phyloP scores from a whole-genome alignment of 1,140 invertebrate species.

The Pinna nobilis region DNA sequence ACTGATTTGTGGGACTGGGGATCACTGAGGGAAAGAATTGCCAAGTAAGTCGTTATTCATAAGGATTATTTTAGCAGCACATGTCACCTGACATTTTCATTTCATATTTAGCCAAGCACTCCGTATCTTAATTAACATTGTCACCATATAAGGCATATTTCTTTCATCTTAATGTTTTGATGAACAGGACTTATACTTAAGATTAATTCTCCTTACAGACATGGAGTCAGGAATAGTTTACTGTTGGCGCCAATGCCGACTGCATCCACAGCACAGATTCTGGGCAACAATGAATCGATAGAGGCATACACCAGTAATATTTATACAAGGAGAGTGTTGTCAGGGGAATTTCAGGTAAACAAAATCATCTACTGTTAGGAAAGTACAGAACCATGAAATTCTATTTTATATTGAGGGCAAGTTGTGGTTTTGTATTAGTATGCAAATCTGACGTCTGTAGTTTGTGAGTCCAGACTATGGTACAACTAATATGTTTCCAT shows the following conservation, averaged over 20 bases:
- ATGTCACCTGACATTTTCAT: too few relatives aligned
- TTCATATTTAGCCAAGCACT: too few relatives aligned
- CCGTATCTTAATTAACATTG: too few relatives aligned
- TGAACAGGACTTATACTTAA: too few relatives aligned
- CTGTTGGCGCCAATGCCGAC: slow-evolving; percentile 99
- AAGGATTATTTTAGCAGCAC: neutral
- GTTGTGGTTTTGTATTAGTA: too few relatives aligned
- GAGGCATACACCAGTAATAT: neutral
- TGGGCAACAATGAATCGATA: slow-evolving; percentile 79
- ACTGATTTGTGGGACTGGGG: slow-evolving; percentile 85
- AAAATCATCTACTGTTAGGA: too few relatives aligned
- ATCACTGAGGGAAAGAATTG: slow-evolving; percentile 89
- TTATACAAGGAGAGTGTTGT: slow-evolving; percentile 71
- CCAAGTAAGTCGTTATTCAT: slow-evolving; percentile 75
- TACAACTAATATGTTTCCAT: too few relatives aligned
- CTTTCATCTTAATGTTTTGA: neutral
- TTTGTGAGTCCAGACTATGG: too few relatives aligned
- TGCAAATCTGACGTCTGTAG: too few relatives aligned
- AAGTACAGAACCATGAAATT: too few relatives aligned
- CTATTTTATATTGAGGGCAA: too few relatives aligned
- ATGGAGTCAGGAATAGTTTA: slow-evolving; percentile 96
- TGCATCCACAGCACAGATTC: slow-evolving; percentile 98
- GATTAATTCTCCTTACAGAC: slow-evolving; percentile 61
- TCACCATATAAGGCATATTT: too few relatives aligned
- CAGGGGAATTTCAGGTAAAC: neutral